Evolutionary conservation across 2,113 vertebrate species (phyloP).

Genomic region (Nibea albiflora): DNA sequence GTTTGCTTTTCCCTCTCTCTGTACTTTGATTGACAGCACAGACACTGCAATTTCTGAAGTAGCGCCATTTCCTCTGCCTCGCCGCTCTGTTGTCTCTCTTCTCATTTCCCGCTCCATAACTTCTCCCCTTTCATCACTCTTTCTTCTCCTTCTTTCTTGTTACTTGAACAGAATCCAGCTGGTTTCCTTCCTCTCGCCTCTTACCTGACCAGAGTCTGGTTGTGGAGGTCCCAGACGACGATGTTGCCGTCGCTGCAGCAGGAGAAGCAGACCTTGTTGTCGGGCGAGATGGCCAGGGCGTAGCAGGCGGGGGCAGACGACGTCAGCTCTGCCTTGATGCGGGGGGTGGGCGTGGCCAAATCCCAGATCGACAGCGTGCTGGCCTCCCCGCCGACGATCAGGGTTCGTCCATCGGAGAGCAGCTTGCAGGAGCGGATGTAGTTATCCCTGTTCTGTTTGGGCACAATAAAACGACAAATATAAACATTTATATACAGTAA

Average conservation of each 20-base stretch:
- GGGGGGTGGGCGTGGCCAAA: slow-evolving; percentile 86
- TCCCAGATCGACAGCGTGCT: slow-evolving; percentile 89
- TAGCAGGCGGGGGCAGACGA: slow-evolving; percentile 90
- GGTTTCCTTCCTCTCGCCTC: slow-evolving; percentile 3
- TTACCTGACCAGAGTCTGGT: slow-evolving; percentile 87
- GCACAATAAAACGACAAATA: not conserved
- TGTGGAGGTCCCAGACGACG: slow-evolving; percentile 90
- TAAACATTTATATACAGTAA: slow-evolving; percentile 21
- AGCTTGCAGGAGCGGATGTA: slow-evolving; percentile 89
- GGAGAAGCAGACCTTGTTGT: slow-evolving; percentile 92
- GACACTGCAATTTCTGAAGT: slow-evolving; percentile 4
- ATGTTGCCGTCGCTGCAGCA: slow-evolving; percentile 92
- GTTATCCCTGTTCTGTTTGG: slow-evolving; percentile 87
- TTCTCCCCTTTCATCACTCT: slow-evolving; percentile 5
- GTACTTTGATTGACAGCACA: slow-evolving; percentile 13
- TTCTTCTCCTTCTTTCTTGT: not conserved
- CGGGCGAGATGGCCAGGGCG: slow-evolving; percentile 90
- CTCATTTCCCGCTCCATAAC: slow-evolving; percentile 7
- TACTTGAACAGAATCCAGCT: not conserved
- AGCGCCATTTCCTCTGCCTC: not conserved
- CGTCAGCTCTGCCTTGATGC: slow-evolving; percentile 90
- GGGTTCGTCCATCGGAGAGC: slow-evolving; percentile 86
- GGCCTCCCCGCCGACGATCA: slow-evolving; percentile 88
- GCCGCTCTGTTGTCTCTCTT: not conserved
- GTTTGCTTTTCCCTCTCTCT: not conserved